phyloP scores from a whole-genome alignment of 2,113 vertebrate genomes.

The Nothoprocta perdicaria region DNA sequence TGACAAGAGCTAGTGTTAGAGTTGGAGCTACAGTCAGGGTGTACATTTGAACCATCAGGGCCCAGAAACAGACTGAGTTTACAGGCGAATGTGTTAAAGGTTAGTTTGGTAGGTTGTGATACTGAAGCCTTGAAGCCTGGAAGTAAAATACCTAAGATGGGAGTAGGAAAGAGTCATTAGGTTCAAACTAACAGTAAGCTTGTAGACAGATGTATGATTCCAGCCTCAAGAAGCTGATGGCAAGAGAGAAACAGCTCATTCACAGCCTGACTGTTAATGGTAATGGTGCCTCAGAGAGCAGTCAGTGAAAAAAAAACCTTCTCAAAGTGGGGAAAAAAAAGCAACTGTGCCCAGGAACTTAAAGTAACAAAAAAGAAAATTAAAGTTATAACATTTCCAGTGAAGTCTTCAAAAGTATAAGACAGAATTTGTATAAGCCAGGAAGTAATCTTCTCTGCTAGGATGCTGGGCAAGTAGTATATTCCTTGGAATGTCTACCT shows the following conservation, averaged over 20 bases:
- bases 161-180: not conserved
- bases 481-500: not conserved
- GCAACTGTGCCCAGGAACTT: not conserved
- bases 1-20: not conserved
- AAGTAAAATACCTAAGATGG: not conserved
- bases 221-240: not conserved
- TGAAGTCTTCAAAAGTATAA: not conserved
- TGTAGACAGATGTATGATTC: not conserved
- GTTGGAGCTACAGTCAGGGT: not conserved
- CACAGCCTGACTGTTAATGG: not conserved
- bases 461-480: not conserved
- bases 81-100: not conserved
- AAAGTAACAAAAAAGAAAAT: not conserved
- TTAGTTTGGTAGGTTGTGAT: not conserved
- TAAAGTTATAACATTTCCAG: not conserved
- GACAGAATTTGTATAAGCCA: not conserved
- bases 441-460: not conserved
- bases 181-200: not conserved
- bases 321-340: not conserved
- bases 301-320: not conserved
- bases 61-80: not conserved
- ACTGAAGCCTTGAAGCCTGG: not conserved
- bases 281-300: not conserved
- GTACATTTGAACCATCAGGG: not conserved
- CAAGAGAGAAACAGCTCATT: not conserved